These are phyloP conservation scores for Cephus runcator DNA, from an alignment of 2,888 invertebrate genomes.

Conservation along the genomic window DNA sequence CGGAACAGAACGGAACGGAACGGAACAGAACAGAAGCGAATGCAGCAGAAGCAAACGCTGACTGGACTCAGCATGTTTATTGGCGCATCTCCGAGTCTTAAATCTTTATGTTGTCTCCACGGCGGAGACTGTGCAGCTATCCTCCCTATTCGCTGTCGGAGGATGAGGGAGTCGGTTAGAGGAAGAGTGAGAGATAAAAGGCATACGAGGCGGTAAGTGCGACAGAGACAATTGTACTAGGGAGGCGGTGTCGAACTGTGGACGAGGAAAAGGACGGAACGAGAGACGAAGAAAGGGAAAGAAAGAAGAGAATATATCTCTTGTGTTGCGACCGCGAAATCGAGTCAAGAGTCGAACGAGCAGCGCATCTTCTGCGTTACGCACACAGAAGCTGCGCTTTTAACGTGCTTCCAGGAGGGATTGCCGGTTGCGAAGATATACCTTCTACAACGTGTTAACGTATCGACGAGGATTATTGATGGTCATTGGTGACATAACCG, in stretches of 20 bases:
- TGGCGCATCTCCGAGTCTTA: conserved; percentile 65
- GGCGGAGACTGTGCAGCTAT: conserved; percentile 50
- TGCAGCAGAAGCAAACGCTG: conserved; percentile 55
- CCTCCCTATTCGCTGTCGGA: conserved; percentile 29
- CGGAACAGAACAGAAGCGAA: conserved; percentile 39
- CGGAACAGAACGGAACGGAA: conserved; percentile 36
- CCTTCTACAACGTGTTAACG: conserved; percentile 32
- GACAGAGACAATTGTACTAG: neutral
- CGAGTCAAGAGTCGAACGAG: conserved; percentile 55
- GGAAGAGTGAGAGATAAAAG: conserved; percentile 28
- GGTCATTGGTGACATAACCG: conserved; percentile 28
- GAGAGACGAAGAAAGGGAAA: conserved; percentile 38
- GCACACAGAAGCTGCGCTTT: conserved; percentile 52
- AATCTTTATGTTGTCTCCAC: conserved; percentile 66
- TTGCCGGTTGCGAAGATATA: conserved; percentile 27
- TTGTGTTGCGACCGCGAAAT: conserved; percentile 57
- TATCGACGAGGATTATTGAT: conserved; percentile 35
- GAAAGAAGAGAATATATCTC: conserved; percentile 53
- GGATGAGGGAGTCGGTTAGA: conserved; percentile 30
- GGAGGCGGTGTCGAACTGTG: conserved; percentile 14
- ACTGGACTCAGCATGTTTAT: conserved; percentile 65
- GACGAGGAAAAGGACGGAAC: conserved; percentile 25
- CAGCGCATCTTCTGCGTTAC: conserved; percentile 46
- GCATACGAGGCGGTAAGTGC: conserved; percentile 16
- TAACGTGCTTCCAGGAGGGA: conserved; percentile 17